Base-by-base conservation (phyloP, 2,888 invertebrate species). In the Clivina fossor region DNA sequence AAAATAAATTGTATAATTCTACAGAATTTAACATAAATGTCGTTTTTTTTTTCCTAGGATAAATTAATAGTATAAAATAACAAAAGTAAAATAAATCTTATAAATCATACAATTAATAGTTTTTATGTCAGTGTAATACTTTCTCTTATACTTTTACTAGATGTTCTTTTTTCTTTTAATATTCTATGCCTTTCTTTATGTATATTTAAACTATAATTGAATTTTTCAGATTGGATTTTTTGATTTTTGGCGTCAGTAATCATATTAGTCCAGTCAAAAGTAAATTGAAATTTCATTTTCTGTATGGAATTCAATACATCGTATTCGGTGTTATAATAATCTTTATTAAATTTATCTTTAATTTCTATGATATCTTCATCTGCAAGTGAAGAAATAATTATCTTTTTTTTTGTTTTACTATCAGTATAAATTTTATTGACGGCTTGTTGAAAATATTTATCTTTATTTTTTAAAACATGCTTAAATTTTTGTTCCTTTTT, bases 201-300 rank as follows among this genome's bases (percentile, higher is more conserved):
- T n/a, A n/a, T n/a, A n/a, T n/a, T n/a, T n/a, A n/a, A n/a, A n/a
- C n/a, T n/a, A n/a, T n/a, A n/a, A n/a, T n/a, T n/a, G n/a, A n/a
- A n/a, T n/a, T n/a, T n/a, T n/a, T n/a, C n/a, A n/a, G n/a, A n/a
- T n/a, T n/a, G n/a, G n/a, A n/a, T n/a, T n/a, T n/a, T n/a, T n/a
- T n/a, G n/a, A n/a, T 41, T 16, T 22, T 33, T 51, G 8, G 22
- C 51, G 13, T 20, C 15, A 16, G 9, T 22, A 9, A 51, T 43
- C 51, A 51, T 51, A 4, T 22, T 16, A 16, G 13, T 20, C 51
- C 51, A 51, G 13, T 43, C 43, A 18, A 51, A 51, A 3, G 13
- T 32, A 13, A 18, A 5, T 19, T 18, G n/a, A 16, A 7, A 19
- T 19, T 15, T 22, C 15, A 32, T 18, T 5, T 22, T 15, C n/a